Conservation (phyloP, 2,797 vertebrate species). For the Oryzias dopingdopingensis region DNA sequence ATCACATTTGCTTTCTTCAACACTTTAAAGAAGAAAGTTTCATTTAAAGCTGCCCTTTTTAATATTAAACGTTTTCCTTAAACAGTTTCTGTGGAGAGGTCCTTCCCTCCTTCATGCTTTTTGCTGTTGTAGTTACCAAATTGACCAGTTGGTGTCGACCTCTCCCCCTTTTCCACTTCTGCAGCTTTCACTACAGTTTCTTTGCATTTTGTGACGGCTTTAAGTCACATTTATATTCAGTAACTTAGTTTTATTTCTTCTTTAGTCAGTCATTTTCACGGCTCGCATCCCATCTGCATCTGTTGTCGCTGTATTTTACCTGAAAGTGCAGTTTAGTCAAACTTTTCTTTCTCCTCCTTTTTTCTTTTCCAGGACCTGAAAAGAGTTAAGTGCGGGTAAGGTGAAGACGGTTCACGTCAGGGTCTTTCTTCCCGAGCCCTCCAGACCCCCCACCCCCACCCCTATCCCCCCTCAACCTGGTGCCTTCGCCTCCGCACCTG, state of each 20-base stretch:
- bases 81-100: constrained; percentile 14
- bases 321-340: not conserved
- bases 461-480: constrained; percentile 17
- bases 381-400: constrained; percentile 53
- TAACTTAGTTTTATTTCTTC: no score
- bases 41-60: constrained; percentile 4
- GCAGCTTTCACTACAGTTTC: constrained; percentile 13
- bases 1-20: not conserved
- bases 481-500: constrained; percentile 22
- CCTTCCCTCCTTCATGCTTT: constrained; percentile 32
- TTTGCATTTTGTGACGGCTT: constrained; percentile 18
- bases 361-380: constrained; percentile 38
- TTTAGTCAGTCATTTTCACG: no score
- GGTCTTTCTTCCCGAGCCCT: constrained; percentile 41
- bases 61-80: not conserved
- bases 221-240: not conserved
- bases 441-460: constrained; percentile 29
- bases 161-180: constrained; percentile 33
- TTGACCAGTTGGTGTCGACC: constrained; percentile 80
- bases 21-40: not conserved
- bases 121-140: constrained; percentile 72
- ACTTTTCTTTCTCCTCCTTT: not conserved
- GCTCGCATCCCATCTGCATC: not conserved
- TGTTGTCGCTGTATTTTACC: not conserved
- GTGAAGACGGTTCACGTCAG: constrained; percentile 41